Evolutionary conservation across 2,888 invertebrate species (phyloP), one percentile per base, ranked within the genome.

Genomic region (Scaptomyza parva): DNA sequence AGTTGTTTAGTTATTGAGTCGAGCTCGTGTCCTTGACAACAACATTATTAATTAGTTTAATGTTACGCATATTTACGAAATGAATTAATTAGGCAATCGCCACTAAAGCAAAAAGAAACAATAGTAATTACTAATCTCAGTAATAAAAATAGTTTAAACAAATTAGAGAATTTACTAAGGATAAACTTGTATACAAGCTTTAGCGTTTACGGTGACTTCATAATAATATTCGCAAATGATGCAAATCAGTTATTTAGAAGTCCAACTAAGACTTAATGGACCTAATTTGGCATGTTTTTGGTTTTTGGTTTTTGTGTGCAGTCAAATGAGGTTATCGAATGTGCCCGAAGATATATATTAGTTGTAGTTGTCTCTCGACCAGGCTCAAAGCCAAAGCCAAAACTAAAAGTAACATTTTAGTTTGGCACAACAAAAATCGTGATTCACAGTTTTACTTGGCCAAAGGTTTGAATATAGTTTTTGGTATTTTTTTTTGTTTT

Each of bases 351-450:
- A 33, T 45, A 74, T 52, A 74, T 52, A 54, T 33, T n/a, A n/a
- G n/a, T n/a, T n/a, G n/a, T n/a, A n/a, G n/a, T n/a, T n/a, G n/a
- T n/a, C n/a, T n/a, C n/a, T n/a, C n/a, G n/a, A n/a, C 39, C 22
- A 33, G 33, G 20, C 47, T 48, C n/a, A 30, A 30, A 20, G 48
- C 48, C 6, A 24, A 22, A 20, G 33, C 48, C n/a, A n/a, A 22
- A 48, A 53, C 18, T 20, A 30, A 54, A 62, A 60, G 69, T 52
- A 68, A 43, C 63, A 65, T 69, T 77, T 64, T 47, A 44, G 26
- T 26, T 82, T 70, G 74, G 72, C 77, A 75, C 74, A 81, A 75
- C 74, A 81, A 86, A 81, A 81, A 69, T 86, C 86, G 86, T 86
- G 86, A 86, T 86, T 76, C 69, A 73, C 53, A 58, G 40, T 54